Evolutionary conservation across 1,140 invertebrate genomes (phyloP).

Genomic region (Eriocheir sinensis): DNA sequence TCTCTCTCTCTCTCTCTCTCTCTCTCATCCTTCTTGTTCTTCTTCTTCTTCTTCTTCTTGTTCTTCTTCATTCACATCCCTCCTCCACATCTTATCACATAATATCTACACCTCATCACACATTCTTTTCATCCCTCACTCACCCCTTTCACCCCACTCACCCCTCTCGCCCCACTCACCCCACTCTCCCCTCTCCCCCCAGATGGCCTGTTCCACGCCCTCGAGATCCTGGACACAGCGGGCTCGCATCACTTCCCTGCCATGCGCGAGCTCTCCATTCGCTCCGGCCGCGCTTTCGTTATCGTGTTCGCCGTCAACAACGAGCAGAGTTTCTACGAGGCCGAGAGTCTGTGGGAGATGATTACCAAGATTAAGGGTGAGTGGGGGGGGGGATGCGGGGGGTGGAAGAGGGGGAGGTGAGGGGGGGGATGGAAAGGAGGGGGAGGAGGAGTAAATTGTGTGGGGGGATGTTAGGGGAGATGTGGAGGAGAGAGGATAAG

Average conservation of each 20-base stretch:
- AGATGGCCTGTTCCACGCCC: conserved; percentile 81
- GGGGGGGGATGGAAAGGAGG: not conserved
- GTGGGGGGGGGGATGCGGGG: not conserved
- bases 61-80: not conserved
- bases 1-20: not conserved
- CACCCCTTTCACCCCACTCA: not conserved
- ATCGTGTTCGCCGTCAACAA: conserved; percentile 81
- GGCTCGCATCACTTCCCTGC: conserved; percentile 82
- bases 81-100: not conserved
- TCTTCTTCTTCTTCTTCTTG: not conserved
- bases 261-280: conserved; percentile 81
- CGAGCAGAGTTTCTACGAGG: conserved; percentile 81
- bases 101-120: not conserved
- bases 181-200: not conserved
- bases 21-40: not conserved
- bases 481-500: not conserved
- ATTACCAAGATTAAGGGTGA: conserved; percentile 80
- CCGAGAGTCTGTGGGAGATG: conserved; percentile 79
- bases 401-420: not conserved
- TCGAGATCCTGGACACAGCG: conserved; percentile 82
- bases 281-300: conserved; percentile 81
- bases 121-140: not conserved
- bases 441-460: no score
- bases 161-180: not conserved
- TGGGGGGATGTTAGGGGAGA: not conserved